Evolutionary conservation across 92 coral and sea anemone species (phyloP).

Genomic region (Siderastrea siderea): DNA sequence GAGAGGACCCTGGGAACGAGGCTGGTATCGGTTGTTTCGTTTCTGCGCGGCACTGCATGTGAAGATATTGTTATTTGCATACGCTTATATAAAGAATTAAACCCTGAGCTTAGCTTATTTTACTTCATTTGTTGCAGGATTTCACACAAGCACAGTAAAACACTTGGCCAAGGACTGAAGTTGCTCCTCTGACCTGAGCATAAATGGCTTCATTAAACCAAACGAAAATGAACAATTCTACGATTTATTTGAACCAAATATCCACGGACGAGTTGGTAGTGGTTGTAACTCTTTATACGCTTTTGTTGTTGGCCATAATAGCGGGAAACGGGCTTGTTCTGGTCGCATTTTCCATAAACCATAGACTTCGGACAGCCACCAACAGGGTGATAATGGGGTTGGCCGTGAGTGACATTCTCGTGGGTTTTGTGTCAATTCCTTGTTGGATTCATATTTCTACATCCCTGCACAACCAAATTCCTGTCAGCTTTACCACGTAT

Average conservation of each 20-base stretch:
- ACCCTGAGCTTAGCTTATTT: background rate
- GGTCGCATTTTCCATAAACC: slow-evolving; percentile 75
- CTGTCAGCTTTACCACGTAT: slow-evolving; percentile 21
- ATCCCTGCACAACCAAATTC: slow-evolving; percentile 37
- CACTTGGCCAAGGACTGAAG: background rate
- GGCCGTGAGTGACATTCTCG: slow-evolving; percentile 88
- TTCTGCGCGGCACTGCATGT: background rate
- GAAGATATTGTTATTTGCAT: background rate
- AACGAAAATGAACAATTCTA: background rate
- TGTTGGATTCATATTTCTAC: slow-evolving; percentile 76
- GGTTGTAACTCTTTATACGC: slow-evolving; percentile 49
- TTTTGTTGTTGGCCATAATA: slow-evolving; percentile 56
- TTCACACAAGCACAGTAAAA: background rate
- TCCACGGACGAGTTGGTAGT: slow-evolving; percentile 48
- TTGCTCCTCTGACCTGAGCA: background rate
- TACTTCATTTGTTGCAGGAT: background rate
- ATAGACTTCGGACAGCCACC: slow-evolving; percentile 78
- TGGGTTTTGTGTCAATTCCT: slow-evolving; percentile 87
- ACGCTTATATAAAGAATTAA: background rate
- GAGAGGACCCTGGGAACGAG: background rate
- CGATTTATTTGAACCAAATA: slow-evolving; percentile 15
- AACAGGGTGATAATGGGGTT: slow-evolving; percentile 81
- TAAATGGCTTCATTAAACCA: slow-evolving; percentile 5
- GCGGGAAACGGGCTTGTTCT: slow-evolving; percentile 88
- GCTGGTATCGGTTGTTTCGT: background rate